These are phyloP conservation scores for Megalops atlanticus DNA, from an alignment of 2,113 vertebrate species.

Conservation along the genomic window DNA sequence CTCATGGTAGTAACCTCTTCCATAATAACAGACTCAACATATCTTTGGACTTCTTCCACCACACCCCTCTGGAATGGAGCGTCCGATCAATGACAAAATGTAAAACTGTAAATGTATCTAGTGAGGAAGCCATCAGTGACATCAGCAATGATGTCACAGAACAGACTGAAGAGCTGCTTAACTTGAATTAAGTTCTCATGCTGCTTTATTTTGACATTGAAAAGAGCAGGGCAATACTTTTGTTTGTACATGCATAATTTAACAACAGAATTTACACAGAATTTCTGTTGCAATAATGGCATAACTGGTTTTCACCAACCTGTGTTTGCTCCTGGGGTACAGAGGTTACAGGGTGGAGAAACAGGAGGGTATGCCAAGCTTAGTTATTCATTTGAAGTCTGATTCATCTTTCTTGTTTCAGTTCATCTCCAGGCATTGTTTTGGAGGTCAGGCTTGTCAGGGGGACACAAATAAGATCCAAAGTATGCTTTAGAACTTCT, in stretches of 20 bases:
- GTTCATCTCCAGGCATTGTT: neutral
- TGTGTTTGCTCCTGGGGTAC: slow-evolving; percentile 17
- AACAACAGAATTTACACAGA: neutral
- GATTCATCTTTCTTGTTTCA: neutral
- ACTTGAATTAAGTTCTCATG: neutral
- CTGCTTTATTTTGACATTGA: neutral
- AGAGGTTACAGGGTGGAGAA: neutral
- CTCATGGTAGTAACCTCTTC: neutral
- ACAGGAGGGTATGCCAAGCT: neutral
- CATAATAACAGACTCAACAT: neutral
- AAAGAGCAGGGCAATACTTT: neutral
- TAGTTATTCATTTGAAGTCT: neutral
- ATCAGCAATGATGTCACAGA: neutral
- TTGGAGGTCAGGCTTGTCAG: neutral
- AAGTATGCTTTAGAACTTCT: neutral
- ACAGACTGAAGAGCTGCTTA: neutral
- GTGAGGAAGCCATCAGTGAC: neutral
- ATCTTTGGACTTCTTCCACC: neutral
- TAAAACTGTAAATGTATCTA: too few relatives aligned
- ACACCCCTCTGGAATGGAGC: too few relatives aligned
- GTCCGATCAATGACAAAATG: too few relatives aligned
- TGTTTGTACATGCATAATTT: neutral
- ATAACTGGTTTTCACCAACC: neutral
- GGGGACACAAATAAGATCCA: neutral
- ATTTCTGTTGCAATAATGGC: neutral